phyloP scores from a whole-genome alignment of 92 coral and sea anemone species.

The Micromussa lordhowensis region DNA sequence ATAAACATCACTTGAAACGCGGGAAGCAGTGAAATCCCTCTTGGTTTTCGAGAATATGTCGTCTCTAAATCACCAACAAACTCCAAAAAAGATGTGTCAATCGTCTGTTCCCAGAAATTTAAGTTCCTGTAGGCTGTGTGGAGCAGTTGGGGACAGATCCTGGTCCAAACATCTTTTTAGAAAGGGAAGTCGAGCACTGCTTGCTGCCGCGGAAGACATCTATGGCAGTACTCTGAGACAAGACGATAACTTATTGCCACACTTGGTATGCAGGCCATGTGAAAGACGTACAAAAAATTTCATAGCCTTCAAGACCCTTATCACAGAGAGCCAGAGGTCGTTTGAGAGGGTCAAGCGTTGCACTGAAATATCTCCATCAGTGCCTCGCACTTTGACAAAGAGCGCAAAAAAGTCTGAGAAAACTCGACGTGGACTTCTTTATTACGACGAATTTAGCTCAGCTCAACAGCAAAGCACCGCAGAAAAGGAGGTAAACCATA shows the following conservation, averaged over 20 bases:
- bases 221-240: neutral
- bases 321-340: constrained; percentile 16
- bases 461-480: constrained; percentile 12
- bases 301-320: constrained; percentile 6
- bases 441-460: constrained; percentile 12
- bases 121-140: neutral
- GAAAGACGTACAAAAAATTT: constrained; percentile 11
- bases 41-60: no score
- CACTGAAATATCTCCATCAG: constrained; percentile 23
- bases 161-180: neutral
- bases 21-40: no score
- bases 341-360: constrained; percentile 15
- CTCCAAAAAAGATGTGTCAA: neutral
- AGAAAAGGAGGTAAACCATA: constrained; percentile 18
- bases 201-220: neutral
- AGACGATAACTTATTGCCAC: neutral
- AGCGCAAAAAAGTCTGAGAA: constrained; percentile 18
- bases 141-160: neutral
- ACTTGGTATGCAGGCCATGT: constrained; percentile 4
- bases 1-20: no score
- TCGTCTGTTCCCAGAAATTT: neutral
- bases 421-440: constrained; percentile 18
- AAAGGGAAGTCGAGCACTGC: neutral
- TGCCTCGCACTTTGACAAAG: constrained; percentile 17
- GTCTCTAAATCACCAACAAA: no score